phyloP scores from a whole-genome alignment of 2,888 invertebrate species.

The Phaedon cochleariae region DNA sequence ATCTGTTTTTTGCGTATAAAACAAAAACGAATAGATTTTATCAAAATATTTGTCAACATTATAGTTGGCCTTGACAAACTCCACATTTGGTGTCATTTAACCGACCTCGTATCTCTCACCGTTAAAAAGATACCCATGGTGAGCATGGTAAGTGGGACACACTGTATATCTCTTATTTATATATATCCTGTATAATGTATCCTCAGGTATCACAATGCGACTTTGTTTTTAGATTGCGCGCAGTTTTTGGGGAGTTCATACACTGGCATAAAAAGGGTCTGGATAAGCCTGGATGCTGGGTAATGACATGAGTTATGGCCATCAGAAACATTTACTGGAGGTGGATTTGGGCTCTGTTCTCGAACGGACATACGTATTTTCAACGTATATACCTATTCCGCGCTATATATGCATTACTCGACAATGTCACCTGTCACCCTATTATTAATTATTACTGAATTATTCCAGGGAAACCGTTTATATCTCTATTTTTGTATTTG shows the following conservation, averaged over 20 bases:
- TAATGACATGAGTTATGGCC: constrained; percentile 59
- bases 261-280: constrained; percentile 41
- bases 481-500: constrained; percentile 11
- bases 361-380: constrained; percentile 46
- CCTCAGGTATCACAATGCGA: too few species aligned
- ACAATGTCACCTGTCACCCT: constrained; percentile 48
- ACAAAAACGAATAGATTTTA: too few species aligned
- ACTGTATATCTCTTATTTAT: too few species aligned
- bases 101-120: too few species aligned
- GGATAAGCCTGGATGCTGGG: constrained; percentile 49
- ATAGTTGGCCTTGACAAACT: too few species aligned
- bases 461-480: constrained; percentile 28
- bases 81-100: too few species aligned
- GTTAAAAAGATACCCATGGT: too few species aligned
- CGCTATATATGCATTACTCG: constrained; percentile 43
- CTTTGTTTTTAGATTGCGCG: not conserved
- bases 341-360: constrained; percentile 45
- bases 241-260: constrained; percentile 39
- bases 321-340: constrained; percentile 60
- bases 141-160: too few species aligned
- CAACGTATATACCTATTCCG: constrained; percentile 44
- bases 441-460: constrained; percentile 44
- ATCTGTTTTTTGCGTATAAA: too few species aligned
- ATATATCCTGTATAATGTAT: too few species aligned
- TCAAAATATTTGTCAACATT: too few species aligned